Evolutionary conservation across 1,140 invertebrate species (phyloP), one percentile per base, ranked within the genome.

Genomic region (Drosophila nasuta): DNA sequence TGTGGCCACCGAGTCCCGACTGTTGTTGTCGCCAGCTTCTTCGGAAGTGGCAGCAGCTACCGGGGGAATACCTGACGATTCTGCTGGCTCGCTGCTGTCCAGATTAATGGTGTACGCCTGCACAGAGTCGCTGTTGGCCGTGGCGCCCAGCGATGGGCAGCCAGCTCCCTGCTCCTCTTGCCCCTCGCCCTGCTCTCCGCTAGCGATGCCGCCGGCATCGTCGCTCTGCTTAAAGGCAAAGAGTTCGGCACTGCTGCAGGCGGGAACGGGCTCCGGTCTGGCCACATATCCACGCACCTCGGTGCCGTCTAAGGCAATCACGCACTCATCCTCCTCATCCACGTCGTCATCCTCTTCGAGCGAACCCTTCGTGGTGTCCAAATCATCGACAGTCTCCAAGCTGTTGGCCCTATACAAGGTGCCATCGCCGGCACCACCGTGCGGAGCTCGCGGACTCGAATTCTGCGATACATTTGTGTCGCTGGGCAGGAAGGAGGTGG

Each of bases 241-340:
- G 0, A 87, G 35, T n/a, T 87, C 82, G 17, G 77, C 83, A 15
- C 82, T 87, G 54, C 69, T 88, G 58, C 79, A 58, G 33, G 72
- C 63, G 1, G 54, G 25, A 2, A 71, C 0, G 2, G 69, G 66
- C 11, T 68, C 62, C 0, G 83, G 60, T 0, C 74, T 85, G 0
- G 85, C 73, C 4, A 88, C 68, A 48, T 89, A 88, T 25, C 77
- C 85, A 11, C 83, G 85, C 5, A 88, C 85, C 43, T 89, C 85
- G 3, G 83, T 88, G 5, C 85, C 85, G 15, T 88, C 83, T 8
- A 88, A 13, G 0, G 83, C 83, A 17, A 88, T 81, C 1, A 88
- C 83, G 25, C 83, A 88, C n/a, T 88, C 83, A 17, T 88, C 77
- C 7, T 78, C 67, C 5, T 58, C 67, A n/a, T 64, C 59, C 7